Percentiles rank a stretch among this genome's conserved stretches.
Evolutionary conservation across 2,888 invertebrate species (phyloP).

Genomic region (Idaea dimidiata): DNA sequence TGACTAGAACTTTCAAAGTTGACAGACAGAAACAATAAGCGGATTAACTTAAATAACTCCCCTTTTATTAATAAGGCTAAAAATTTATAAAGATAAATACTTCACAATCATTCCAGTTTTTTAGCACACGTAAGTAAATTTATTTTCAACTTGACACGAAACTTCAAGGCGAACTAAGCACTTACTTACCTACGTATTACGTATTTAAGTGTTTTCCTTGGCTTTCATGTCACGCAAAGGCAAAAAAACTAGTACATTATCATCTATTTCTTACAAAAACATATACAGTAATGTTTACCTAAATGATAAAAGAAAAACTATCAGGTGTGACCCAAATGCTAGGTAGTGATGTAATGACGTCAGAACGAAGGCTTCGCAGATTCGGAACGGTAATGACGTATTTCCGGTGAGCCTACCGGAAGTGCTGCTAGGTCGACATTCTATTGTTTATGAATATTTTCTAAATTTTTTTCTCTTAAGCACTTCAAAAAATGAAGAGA

Average conservation of each 20-base stretch:
- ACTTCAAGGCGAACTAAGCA: neutral
- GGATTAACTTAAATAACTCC: too few species aligned
- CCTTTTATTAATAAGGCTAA: too few species aligned
- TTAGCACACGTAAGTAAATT: slow-evolving; percentile 2
- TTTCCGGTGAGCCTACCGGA: slow-evolving; percentile 41
- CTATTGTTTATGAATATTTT: slow-evolving; percentile 11
- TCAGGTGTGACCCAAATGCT: slow-evolving; percentile 18
- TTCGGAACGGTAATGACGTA: slow-evolving; percentile 50
- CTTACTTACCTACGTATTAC: neutral
- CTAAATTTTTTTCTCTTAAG: too few species aligned
- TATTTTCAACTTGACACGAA: neutral
- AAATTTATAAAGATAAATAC: neutral
- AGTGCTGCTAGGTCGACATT: slow-evolving; percentile 17
- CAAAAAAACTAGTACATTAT: neutral
- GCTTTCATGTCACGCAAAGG: neutral
- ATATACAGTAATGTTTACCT: neutral
- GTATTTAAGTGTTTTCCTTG: neutral
- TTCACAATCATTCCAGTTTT: slow-evolving; percentile 4
- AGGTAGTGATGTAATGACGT: neutral
- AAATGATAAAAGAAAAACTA: slow-evolving; percentile 8
- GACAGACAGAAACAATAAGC: too few species aligned
- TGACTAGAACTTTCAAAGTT: too few species aligned
- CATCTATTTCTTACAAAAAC: neutral
- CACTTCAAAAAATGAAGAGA: too few species aligned
- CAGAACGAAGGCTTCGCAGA: neutral